Base-by-base conservation (phyloP, 2,888 invertebrate genomes). In the Mimachlamys varia region DNA sequence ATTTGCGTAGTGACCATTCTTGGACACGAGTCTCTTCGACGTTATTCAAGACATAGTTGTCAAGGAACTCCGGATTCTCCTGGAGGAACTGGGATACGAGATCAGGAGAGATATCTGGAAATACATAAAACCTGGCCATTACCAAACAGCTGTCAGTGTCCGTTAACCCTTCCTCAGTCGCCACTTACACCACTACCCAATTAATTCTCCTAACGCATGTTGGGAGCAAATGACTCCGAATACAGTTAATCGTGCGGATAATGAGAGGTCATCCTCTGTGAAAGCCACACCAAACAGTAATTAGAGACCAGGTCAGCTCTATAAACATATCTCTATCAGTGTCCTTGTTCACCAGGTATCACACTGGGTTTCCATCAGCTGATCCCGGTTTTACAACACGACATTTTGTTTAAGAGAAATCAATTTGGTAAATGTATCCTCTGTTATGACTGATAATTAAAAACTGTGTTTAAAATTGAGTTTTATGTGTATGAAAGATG, bases 21-120 rank as follows among this genome's bases (percentile, higher is more conserved):
- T 98, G 98, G 89, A 98, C 94, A 89, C 97, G 97, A 91, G 98
- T 98, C 90, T 97, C 95, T 89, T 97, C 97, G 27, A 98, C 97
- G 92, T 97, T 97, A 38, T 98, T 97, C 94, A 97, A 96, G 15
- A 98, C 97, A 95, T 97, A 98, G 0, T 97, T 96, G 93, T 98
- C 98, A 93, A 98, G 97, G 95, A 98, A 98, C 17, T 97, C 97
- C 0, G 97, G 97, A 96, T 98, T 97, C 0, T 97, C 97, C 89
- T 97, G 97, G 89, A 98, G 94, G 93, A 95, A 96, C 91, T 95
- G 94, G 27, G 94, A 94, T 88, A 96, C 96, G 13, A 95, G 87
- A n/a, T 96, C 96, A 5, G 95, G 94, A 55, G 93, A 95, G 88
- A 96, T 89, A 91, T 96, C 96, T 96, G 94, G 89, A 94, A 93